Percentiles rank a stretch among this genome's conserved stretches.
Evolutionary conservation across 2,113 vertebrate species (phyloP).

Genomic region (Pygoscelis adeliae): DNA sequence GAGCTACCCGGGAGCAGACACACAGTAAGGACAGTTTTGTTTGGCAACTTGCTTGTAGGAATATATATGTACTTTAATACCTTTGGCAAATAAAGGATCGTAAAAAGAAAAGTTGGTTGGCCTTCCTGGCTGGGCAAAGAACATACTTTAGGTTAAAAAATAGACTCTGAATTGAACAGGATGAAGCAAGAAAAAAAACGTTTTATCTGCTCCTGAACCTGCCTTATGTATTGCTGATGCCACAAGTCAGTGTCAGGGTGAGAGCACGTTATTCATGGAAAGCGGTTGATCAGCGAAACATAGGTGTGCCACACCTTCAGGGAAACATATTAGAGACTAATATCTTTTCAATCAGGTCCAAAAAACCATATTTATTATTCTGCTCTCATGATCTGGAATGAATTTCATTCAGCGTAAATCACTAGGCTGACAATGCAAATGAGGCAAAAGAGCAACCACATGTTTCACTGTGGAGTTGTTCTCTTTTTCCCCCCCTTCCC

Average conservation of each 20-base stretch:
- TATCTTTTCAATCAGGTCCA: neutral
- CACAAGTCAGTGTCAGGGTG: neutral
- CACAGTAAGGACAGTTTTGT: slow-evolving; percentile 1
- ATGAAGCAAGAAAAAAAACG: neutral
- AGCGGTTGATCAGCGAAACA: neutral
- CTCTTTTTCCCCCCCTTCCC: neutral
- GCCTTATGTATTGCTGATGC: neutral
- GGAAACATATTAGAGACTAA: neutral
- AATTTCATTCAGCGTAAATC: neutral
- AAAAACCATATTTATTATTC: neutral
- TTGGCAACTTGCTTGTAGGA: slow-evolving; percentile 19
- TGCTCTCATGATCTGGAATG: slow-evolving; percentile 13
- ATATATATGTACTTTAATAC: neutral
- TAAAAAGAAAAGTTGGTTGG: slow-evolving; percentile 24
- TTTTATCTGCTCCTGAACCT: neutral
- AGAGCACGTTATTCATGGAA: neutral
- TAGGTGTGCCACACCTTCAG: neutral
- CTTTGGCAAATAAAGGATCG: neutral
- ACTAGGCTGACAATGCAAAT: neutral
- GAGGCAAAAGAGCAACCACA: neutral
- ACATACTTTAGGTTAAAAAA: neutral
- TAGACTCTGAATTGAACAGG: neutral
- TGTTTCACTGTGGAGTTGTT: neutral
- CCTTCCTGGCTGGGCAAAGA: neutral
- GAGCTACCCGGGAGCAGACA: neutral